phyloP scores from a whole-genome alignment of 2,888 invertebrate species.

The Tipula helvola region DNA sequence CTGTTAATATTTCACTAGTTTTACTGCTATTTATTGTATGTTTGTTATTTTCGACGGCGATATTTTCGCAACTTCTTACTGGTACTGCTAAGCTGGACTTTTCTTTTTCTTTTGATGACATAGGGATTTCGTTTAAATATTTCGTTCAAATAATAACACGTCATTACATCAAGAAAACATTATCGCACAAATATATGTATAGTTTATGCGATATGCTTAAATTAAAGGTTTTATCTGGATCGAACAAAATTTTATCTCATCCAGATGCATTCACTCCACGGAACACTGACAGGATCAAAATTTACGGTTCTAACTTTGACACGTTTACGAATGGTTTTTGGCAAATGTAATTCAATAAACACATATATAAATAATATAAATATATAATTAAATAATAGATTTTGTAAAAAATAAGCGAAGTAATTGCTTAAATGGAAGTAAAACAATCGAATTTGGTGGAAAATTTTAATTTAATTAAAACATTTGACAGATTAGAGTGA shows the following conservation, averaged over 20 bases:
- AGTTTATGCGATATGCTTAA: not conserved
- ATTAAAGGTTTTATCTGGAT: not conserved
- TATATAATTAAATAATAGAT: not conserved
- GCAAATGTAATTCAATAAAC: not conserved
- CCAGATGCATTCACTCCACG: not conserved
- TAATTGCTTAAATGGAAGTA: not conserved
- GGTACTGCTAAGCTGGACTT: not conserved
- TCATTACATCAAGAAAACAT: constrained; percentile 9
- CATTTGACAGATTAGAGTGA: not conserved
- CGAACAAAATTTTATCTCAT: not conserved
- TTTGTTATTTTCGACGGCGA: not conserved
- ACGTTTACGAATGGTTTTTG: not conserved
- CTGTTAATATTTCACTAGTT: not conserved
- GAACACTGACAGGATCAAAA: not conserved
- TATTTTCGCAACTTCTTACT: not conserved
- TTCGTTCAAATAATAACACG: not conserved
- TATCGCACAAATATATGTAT: not conserved
- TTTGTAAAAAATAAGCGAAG: not conserved
- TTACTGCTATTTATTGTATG: not conserved
- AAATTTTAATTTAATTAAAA: not conserved
- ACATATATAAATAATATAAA: not conserved
- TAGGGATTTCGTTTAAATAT: constrained; percentile 5
- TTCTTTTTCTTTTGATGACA: constrained; percentile 8
- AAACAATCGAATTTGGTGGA: not conserved
- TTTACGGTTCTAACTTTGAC: not conserved